These are phyloP conservation scores for Luffia ferchaultella DNA, from an alignment of 2,888 invertebrate species.

Conservation along the genomic window DNA sequence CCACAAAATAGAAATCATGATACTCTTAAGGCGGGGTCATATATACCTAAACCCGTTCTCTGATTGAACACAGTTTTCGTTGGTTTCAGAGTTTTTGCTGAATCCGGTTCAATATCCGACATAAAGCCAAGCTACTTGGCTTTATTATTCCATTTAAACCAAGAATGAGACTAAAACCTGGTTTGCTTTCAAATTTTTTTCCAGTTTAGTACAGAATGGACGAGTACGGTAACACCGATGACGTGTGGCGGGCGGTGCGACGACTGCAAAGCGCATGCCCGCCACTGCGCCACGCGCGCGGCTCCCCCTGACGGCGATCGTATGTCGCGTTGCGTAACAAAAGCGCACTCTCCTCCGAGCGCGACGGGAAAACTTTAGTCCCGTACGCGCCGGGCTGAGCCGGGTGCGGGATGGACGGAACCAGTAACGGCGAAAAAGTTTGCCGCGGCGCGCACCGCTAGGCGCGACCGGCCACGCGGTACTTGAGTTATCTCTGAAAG, in stretches of 20 bases:
- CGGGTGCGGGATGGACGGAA: conserved; percentile 40
- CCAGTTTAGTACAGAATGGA: too few species aligned
- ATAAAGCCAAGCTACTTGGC: too few species aligned
- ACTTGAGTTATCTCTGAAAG: neutral
- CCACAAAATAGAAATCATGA: too few species aligned
- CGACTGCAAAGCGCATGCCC: conserved; percentile 51
- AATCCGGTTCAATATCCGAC: too few species aligned
- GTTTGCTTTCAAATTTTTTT: too few species aligned
- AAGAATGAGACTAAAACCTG: too few species aligned
- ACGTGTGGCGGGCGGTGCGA: conserved; percentile 6
- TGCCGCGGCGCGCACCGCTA: neutral
- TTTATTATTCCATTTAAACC: too few species aligned
- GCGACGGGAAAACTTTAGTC: conserved; percentile 53
- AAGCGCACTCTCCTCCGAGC: conserved; percentile 52
- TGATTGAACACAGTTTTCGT: too few species aligned
- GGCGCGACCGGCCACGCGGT: neutral
- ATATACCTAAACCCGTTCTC: too few species aligned
- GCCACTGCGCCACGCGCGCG: conserved; percentile 58
- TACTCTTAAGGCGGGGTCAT: too few species aligned
- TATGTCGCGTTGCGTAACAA: conserved; percentile 61
- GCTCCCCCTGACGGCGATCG: conserved; percentile 55
- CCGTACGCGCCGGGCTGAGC: conserved; percentile 41
- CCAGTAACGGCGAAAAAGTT: conserved; percentile 19
- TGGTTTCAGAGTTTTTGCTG: too few species aligned
- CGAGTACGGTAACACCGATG: too few species aligned